These are phyloP conservation scores for Pachydiplax longipennis DNA, from an alignment of 2,888 invertebrate genomes.

Conservation along the genomic window DNA sequence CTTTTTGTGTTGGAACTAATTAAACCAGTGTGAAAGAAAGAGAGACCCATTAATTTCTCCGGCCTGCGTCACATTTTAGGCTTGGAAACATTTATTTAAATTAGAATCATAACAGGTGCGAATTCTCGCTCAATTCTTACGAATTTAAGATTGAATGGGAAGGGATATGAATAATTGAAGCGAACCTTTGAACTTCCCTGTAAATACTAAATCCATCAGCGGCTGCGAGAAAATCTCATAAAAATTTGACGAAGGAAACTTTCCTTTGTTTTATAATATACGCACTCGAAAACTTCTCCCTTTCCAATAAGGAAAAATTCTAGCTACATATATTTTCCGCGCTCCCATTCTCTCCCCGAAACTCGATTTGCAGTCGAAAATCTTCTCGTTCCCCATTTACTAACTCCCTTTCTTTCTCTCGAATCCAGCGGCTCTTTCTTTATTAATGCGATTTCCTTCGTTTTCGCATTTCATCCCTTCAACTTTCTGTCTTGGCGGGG, in stretches of 20 bases:
- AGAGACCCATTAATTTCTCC: too few relatives aligned
- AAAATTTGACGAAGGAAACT: background rate
- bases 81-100: too few relatives aligned
- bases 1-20: too few relatives aligned
- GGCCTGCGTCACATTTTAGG: too few relatives aligned
- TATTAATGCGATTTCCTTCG: slow-evolving; percentile 1
- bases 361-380: background rate
- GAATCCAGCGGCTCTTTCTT: background rate
- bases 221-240: background rate
- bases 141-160: background rate
- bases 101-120: too few relatives aligned
- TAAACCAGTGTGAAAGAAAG: too few relatives aligned
- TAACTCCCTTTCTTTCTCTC: background rate
- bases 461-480: background rate
- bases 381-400: background rate
- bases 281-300: background rate
- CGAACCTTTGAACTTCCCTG: background rate
- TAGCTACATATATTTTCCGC: background rate
- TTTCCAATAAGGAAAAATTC: background rate
- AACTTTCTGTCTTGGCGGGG: background rate
- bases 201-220: background rate
- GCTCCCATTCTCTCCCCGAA: background rate
- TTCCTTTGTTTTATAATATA: background rate
- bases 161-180: background rate
- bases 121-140: too few relatives aligned